Evolutionary conservation across 2,113 vertebrate species (phyloP), one percentile per base, ranked within the genome.

Genomic region (Cacatua alba): DNA sequence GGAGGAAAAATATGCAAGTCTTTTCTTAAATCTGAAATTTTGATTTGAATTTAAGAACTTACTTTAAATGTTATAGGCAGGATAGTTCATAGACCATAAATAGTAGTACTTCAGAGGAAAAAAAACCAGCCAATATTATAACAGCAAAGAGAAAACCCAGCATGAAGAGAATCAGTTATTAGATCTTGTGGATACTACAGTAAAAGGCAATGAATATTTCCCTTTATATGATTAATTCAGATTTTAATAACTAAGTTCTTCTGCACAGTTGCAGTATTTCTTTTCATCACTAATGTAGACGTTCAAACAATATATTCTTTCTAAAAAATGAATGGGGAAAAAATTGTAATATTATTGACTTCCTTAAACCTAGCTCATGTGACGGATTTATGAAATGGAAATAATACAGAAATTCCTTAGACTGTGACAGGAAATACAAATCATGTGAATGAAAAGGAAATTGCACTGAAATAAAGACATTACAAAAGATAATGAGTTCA

Each of bases 371-470:
- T 69, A 67, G 79, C 23, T 90, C 21, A 71, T 75, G 39, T 67
- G 79, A 92, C 64, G 69, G 48, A 95, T 90, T 84, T 93, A 75
- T 75, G 29, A 84, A 75, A 93, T n/a, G 21, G 53, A 87, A 92
- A 80, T 75, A 84, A 92, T 82, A 62, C 12, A 95, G 55, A 86
- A 83, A 81, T 86, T 88, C 55, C 76, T 81, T 83, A 55, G 53
- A 11, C 31, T 88, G 44, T 69, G 79, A 68, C 88, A 95, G 43
- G 71, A 93, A 94, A 83, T 83, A 83, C 64, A 93, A 94, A 90
- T 86, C 60, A 82, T 81, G 23, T 55, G 35, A 78, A 87, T 70
- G 41, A 57, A 91, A 85, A 76, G 17, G 41, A 84, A 81, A 39
- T 71, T 83, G 51, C 29, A 31, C 55, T 71, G 60, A 70, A 91